phyloP scores from a whole-genome alignment of 2,113 vertebrate species.

The Sclerurus mexicanus region DNA sequence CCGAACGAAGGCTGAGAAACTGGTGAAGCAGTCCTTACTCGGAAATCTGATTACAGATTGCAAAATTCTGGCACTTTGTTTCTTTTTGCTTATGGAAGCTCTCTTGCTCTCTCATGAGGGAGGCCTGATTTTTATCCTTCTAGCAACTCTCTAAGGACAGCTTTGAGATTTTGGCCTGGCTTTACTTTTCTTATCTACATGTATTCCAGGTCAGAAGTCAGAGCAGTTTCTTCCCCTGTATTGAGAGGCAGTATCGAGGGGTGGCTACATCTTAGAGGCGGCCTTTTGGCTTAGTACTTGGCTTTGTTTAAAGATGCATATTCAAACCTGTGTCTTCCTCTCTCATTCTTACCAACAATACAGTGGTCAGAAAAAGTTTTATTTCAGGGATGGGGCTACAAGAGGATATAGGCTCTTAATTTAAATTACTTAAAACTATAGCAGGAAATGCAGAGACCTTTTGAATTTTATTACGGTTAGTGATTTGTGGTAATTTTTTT shows the following conservation, averaged over 20 bases:
- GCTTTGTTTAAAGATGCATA: slow-evolving; percentile 51
- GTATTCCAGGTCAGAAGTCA: background rate
- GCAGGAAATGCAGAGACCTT: slow-evolving; percentile 61
- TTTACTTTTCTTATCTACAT: background rate
- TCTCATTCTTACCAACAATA: slow-evolving; percentile 7
- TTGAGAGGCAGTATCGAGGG: background rate
- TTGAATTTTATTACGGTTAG: slow-evolving; percentile 68
- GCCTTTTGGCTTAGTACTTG: slow-evolving; percentile 33
- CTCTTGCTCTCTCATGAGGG: background rate
- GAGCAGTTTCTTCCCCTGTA: background rate
- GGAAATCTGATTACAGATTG: background rate
- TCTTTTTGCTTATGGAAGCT: background rate
- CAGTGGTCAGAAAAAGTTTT: slow-evolving; percentile 23
- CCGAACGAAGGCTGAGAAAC: background rate
- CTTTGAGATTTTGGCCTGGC: background rate
- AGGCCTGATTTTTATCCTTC: background rate
- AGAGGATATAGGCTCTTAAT: slow-evolving; percentile 30
- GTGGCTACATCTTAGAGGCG: background rate
- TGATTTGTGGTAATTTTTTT: slow-evolving; percentile 38
- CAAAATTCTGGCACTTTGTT: background rate
- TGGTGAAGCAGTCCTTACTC: background rate
- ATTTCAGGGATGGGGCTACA: background rate
- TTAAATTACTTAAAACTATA: slow-evolving; percentile 54
- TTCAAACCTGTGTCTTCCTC: slow-evolving; percentile 15
- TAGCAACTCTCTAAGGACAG: background rate